A percentile compares a stretch with the other conserved stretches of the same genome.
Conservation (phyloP, 2,113 vertebrate species). For the Aix galericulata region DNA sequence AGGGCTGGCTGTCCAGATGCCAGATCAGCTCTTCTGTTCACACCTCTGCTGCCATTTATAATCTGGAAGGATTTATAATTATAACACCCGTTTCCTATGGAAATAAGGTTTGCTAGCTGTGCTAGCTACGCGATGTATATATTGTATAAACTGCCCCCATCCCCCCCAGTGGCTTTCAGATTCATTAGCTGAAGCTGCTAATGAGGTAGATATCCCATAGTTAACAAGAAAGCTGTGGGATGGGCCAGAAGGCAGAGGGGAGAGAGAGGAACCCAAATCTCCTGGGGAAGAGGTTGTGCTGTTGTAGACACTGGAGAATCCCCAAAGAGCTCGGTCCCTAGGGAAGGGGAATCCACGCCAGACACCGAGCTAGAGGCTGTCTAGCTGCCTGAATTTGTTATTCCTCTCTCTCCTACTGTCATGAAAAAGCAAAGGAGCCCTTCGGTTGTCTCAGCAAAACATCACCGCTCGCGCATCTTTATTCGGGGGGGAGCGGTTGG, state of each 20-base stretch:
- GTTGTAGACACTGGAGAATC: background rate
- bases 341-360: background rate
- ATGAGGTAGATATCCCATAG: background rate
- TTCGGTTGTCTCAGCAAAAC: background rate
- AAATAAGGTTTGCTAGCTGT: slow-evolving; percentile 27
- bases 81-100: slow-evolving; percentile 1
- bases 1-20: background rate
- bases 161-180: background rate
- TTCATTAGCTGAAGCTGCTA: background rate
- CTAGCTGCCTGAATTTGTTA: background rate
- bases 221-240: background rate
- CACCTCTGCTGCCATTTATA: slow-evolving; percentile 45
- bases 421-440: background rate
- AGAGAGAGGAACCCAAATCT: background rate
- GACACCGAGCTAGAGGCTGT: background rate
- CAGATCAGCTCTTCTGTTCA: slow-evolving; percentile 33
- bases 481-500: background rate
- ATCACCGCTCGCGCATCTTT: accelerated
- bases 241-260: background rate
- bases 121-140: background rate
- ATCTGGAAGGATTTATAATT: slow-evolving; percentile 42
- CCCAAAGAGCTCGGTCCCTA: accelerated
- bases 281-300: background rate
- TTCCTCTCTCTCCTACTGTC: background rate
- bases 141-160: background rate